Evolutionary conservation across 1,140 invertebrate genomes (phyloP).

Genomic region (Neotoxoptera formosana): DNA sequence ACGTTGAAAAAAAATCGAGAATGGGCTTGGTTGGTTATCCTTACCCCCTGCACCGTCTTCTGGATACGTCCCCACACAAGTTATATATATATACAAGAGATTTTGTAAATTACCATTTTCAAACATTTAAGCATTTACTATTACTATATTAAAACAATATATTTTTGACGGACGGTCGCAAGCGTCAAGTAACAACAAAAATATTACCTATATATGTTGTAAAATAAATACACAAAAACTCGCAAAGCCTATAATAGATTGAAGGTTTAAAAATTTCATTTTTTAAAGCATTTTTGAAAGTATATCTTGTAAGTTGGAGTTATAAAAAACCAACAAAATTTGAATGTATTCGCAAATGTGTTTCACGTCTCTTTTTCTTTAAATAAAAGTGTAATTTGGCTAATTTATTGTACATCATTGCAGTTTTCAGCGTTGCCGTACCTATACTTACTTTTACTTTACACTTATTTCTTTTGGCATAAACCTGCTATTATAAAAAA

Average conservation of each 20-base stretch:
- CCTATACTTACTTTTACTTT: too few species aligned
- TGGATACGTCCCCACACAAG: not conserved
- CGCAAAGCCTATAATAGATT: not conserved
- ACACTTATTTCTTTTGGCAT: too few species aligned
- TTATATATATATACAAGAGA: too few species aligned
- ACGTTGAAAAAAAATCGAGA: not conserved
- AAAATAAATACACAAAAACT: not conserved
- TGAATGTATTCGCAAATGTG: too few species aligned
- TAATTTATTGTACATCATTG: too few species aligned
- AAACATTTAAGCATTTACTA: not conserved
- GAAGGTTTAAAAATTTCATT: not conserved
- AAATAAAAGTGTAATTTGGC: too few species aligned
- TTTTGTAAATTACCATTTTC: not conserved
- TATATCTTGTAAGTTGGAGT: not conserved
- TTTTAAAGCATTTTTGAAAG: not conserved
- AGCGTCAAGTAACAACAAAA: not conserved
- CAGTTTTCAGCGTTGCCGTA: too few species aligned
- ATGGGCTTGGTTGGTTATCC: not conserved
- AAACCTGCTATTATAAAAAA: too few species aligned
- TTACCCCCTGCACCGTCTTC: not conserved
- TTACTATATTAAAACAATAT: not conserved
- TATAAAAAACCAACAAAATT: too few species aligned
- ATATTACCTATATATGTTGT: not conserved
- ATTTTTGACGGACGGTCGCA: not conserved
- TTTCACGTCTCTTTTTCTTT: too few species aligned